Percentiles rank a stretch among this genome's conserved stretches.
Evolutionary conservation across 1,140 invertebrate species (phyloP).

Genomic region (Drosophila miranda): DNA sequence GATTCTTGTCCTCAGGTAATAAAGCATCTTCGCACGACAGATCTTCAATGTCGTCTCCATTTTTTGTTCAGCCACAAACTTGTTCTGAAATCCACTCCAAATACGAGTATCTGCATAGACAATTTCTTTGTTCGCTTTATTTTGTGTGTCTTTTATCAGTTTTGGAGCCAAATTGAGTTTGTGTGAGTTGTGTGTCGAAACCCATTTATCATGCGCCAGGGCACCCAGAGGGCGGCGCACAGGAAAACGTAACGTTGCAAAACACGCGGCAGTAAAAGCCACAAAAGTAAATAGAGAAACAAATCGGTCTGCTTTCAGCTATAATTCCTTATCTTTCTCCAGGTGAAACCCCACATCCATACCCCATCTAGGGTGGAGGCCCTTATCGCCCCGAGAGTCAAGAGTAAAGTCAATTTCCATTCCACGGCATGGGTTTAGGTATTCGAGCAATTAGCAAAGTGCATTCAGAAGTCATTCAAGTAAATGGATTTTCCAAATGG

Average conservation of each 20-base stretch:
- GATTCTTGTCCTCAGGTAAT: conserved; percentile 50
- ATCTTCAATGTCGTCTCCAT: conserved; percentile 46
- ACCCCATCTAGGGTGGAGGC: background rate
- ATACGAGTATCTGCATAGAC: conserved; percentile 21
- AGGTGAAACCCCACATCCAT: conserved; percentile 8
- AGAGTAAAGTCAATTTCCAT: conserved; percentile 22
- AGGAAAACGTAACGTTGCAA: conserved; percentile 49
- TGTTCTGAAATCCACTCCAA: conserved; percentile 25
- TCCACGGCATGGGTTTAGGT: background rate
- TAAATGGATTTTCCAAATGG: background rate
- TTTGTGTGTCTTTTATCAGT: conserved; percentile 49
- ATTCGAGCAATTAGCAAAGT: conserved; percentile 31
- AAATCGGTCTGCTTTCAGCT: conserved; percentile 19
- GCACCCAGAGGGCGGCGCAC: background rate
- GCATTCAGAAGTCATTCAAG: conserved; percentile 5
- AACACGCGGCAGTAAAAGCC: conserved; percentile 47
- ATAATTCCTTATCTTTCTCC: conserved; percentile 27
- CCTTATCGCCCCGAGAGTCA: conserved; percentile 35
- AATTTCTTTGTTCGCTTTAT: conserved; percentile 38
- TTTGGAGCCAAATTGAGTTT: conserved; percentile 46
- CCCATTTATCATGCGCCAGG: conserved; percentile 57
- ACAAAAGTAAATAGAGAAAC: conserved; percentile 12
- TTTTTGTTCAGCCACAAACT: conserved; percentile 58
- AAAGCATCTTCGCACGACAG: conserved; percentile 34
- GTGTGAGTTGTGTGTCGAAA: conserved; percentile 37